Evolutionary conservation across 2,888 invertebrate genomes (phyloP).

Genomic region (Aradus depressus): DNA sequence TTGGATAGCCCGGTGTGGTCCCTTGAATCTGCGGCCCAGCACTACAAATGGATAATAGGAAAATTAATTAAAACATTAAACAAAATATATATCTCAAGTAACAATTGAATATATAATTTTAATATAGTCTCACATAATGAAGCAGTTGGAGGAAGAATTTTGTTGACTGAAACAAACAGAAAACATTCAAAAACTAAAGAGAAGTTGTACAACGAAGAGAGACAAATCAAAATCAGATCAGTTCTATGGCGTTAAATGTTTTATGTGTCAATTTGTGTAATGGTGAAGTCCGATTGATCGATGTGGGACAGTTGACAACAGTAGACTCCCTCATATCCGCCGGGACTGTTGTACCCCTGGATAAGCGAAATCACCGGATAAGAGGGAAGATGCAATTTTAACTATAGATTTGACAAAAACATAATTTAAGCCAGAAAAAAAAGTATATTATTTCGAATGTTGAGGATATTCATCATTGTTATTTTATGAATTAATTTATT

Average conservation of each 20-base stretch:
- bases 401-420: too few relatives aligned
- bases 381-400: too few relatives aligned
- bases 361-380: too few relatives aligned
- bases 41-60: constrained; percentile 18
- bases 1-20: constrained; percentile 36
- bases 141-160: constrained; percentile 13
- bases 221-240: not conserved
- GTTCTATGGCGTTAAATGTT: not conserved
- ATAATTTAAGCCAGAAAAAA: too few relatives aligned
- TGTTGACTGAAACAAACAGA: constrained; percentile 7
- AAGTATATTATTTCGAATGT: too few relatives aligned
- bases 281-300: too few relatives aligned
- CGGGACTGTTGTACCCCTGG: too few relatives aligned
- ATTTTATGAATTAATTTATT: too few relatives aligned
- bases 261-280: too few relatives aligned
- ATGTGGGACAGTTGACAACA: too few relatives aligned
- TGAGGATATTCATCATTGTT: too few relatives aligned
- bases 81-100: not conserved
- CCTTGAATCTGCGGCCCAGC: constrained; percentile 36
- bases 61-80: not conserved
- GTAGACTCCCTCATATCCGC: too few relatives aligned
- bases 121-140: constrained; percentile 12
- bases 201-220: not conserved
- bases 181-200: not conserved
- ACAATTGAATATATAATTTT: not conserved